phyloP scores from a whole-genome alignment of 1,140 invertebrate genomes.

The Trachymyrmex septentrionalis region DNA sequence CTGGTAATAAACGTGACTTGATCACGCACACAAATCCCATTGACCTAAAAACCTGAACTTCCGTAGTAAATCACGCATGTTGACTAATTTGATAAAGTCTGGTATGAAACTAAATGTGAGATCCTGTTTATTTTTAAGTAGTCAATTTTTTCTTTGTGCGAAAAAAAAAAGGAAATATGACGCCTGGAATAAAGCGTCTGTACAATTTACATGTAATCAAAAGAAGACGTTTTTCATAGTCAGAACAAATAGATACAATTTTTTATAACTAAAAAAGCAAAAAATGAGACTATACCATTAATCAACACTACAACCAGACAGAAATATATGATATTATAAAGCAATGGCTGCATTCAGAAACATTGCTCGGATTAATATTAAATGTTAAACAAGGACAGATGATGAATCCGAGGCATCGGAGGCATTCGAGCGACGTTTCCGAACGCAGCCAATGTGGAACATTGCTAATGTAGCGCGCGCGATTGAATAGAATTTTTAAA shows the following conservation, averaged over 20 bases:
- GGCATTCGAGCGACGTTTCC: too few relatives aligned
- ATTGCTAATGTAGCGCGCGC: neutral
- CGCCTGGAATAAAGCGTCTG: neutral
- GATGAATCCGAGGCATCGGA: too few relatives aligned
- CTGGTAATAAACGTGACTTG: slow-evolving; percentile 28
- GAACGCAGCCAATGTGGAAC: neutral
- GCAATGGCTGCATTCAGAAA: too few relatives aligned
- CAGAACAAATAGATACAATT: neutral
- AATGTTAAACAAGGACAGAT: too few relatives aligned
- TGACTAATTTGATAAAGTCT: neutral
- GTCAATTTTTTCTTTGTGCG: neutral
- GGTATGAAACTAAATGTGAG: neutral
- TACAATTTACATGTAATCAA: too few relatives aligned
- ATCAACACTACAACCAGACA: neutral
- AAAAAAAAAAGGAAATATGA: neutral
- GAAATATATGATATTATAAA: neutral
- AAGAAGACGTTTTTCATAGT: neutral
- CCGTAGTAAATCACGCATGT: neutral
- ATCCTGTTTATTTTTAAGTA: neutral
- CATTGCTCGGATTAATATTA: too few relatives aligned
- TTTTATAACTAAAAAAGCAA: neutral
- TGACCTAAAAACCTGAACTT: slow-evolving; percentile 49
- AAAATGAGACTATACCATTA: neutral
- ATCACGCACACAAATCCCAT: slow-evolving; percentile 19
- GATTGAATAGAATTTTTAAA: neutral